Conservation (phyloP, 1,140 invertebrate species). For the silkworm (Bombyx mori) region ASM3026992v2 NC_085112.1:13038001-13038500, state of each 20-base stretch:
- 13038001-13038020: background rate
- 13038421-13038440: background rate
- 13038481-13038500: background rate
- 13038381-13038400: background rate
- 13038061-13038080: constrained; percentile 54
- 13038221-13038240: no score
- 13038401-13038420: no score
- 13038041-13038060: constrained; percentile 28
- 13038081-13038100: constrained; percentile 47
- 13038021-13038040: constrained; percentile 1
- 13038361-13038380: background rate
- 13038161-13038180: no score
- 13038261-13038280: no score
- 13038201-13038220: no score
- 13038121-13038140: no score
- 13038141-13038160: no score
- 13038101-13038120: constrained; percentile 18
- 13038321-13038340: background rate
- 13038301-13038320: no score
- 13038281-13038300: no score
- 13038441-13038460: no score
- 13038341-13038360: background rate
- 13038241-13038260: no score
- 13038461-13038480: background rate
- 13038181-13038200: no score